Evolutionary conservation across 2,113 vertebrate genomes (phyloP).

Genomic region (Lipophrys pholis): DNA sequence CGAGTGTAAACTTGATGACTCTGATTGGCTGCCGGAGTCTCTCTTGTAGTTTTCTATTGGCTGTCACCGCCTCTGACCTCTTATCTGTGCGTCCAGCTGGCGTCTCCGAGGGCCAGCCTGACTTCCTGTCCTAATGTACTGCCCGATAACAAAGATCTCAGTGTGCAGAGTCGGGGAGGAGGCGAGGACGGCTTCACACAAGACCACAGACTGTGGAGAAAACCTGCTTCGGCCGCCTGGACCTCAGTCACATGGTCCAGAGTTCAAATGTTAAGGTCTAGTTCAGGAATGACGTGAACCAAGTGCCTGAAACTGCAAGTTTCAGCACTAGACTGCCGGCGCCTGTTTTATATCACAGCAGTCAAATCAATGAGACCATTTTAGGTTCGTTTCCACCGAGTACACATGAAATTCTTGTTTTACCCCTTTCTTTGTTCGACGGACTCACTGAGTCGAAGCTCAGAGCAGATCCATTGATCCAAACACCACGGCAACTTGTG

Average conservation of each 20-base stretch:
- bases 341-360: neutral
- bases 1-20: neutral
- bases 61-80: neutral
- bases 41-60: conserved; percentile 10
- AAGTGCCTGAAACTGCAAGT: neutral
- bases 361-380: too few species aligned
- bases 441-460: too few species aligned
- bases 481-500: neutral
- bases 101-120: conserved; percentile 30
- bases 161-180: conserved; percentile 28
- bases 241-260: conserved; percentile 14
- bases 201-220: conserved; percentile 23
- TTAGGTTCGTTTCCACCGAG: too few species aligned
- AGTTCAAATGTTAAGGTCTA: neutral
- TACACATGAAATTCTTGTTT: neutral
- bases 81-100: conserved; percentile 71
- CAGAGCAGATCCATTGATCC: neutral
- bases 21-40: conserved; percentile 1
- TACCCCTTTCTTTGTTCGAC: neutral
- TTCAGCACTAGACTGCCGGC: neutral
- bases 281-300: neutral
- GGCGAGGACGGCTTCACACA: conserved; percentile 12
- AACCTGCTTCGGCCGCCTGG: neutral
- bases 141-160: conserved; percentile 70
- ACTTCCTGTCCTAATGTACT: conserved; percentile 60